Percentiles rank a stretch among this genome's conserved stretches.
Evolutionary conservation across 1,140 invertebrate genomes (phyloP).

Genomic region (Gryon sp.): DNA sequence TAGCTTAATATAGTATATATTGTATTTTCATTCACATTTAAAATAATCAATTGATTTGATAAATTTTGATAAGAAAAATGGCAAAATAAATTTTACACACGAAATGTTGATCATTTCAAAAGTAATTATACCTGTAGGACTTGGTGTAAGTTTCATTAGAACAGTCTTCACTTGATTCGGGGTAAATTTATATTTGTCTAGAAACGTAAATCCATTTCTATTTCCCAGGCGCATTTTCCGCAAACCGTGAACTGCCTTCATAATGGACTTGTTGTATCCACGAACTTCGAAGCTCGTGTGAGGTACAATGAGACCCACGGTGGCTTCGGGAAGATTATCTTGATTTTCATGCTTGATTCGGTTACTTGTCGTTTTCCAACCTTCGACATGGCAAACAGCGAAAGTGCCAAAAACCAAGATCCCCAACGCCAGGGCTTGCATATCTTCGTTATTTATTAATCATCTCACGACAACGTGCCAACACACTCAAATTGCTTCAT

Average conservation of each 20-base stretch:
- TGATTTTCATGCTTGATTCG: slow-evolving; percentile 43
- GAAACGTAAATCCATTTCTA: slow-evolving; percentile 81
- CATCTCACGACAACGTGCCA: slow-evolving; percentile 17
- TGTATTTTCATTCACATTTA: too few relatives aligned
- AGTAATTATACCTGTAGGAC: slow-evolving; percentile 84
- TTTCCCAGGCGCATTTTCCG: slow-evolving; percentile 80
- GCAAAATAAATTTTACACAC: background rate
- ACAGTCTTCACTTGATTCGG: slow-evolving; percentile 82
- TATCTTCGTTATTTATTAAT: slow-evolving; percentile 56
- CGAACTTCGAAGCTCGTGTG: slow-evolving; percentile 84
- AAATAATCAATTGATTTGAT: too few relatives aligned
- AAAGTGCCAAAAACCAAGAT: slow-evolving; percentile 62
- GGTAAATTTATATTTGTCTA: slow-evolving; percentile 83
- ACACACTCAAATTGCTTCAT: slow-evolving; percentile 28
- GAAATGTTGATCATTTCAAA: background rate
- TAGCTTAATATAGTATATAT: too few relatives aligned
- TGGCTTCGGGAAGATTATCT: slow-evolving; percentile 68
- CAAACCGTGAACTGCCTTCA: slow-evolving; percentile 82
- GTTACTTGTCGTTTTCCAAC: slow-evolving; percentile 24
- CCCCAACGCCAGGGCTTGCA: slow-evolving; percentile 60
- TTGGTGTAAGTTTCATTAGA: slow-evolving; percentile 86
- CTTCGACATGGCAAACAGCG: slow-evolving; percentile 41
- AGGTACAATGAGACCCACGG: slow-evolving; percentile 83
- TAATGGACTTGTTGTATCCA: slow-evolving; percentile 85
- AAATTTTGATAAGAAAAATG: too few relatives aligned